phyloP scores from a whole-genome alignment of 2,888 invertebrate genomes.

The Cephus rjabovi region DNA sequence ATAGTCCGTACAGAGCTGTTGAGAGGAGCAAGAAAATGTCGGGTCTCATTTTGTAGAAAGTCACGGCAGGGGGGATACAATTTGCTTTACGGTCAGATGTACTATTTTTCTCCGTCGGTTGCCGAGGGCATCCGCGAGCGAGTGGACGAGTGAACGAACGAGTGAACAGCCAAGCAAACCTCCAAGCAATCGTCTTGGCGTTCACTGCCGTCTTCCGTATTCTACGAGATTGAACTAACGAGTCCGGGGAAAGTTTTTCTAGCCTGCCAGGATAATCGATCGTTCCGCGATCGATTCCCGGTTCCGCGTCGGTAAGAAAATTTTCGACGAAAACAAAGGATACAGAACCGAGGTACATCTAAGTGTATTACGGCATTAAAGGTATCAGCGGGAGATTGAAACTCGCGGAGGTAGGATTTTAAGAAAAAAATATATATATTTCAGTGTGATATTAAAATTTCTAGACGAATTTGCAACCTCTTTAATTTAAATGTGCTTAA shows the following conservation, averaged over 20 bases:
- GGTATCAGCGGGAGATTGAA: too few relatives aligned
- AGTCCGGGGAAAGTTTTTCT: neutral
- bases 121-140: neutral
- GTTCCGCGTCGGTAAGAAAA: neutral
- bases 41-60: conserved; percentile 4
- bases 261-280: neutral
- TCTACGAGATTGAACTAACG: neutral
- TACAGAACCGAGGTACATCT: too few relatives aligned
- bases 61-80: neutral
- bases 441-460: too few relatives aligned
- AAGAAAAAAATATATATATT: too few relatives aligned
- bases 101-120: neutral
- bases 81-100: conserved; percentile 2
- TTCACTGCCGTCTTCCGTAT: neutral
- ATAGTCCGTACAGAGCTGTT: neutral
- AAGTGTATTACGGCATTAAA: too few relatives aligned
- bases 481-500: too few relatives aligned
- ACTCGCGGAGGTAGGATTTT: too few relatives aligned
- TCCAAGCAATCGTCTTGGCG: neutral
- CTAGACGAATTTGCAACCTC: too few relatives aligned
- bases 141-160: neutral
- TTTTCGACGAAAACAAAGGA: neutral
- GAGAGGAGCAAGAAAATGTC: neutral
- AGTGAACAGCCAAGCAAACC: neutral
- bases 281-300: neutral